A percentile compares a stretch with the other conserved stretches of the same genome.
Conservation (phyloP, 2,797 vertebrate genomes). For the Crocodylus rhombifer region DNA sequence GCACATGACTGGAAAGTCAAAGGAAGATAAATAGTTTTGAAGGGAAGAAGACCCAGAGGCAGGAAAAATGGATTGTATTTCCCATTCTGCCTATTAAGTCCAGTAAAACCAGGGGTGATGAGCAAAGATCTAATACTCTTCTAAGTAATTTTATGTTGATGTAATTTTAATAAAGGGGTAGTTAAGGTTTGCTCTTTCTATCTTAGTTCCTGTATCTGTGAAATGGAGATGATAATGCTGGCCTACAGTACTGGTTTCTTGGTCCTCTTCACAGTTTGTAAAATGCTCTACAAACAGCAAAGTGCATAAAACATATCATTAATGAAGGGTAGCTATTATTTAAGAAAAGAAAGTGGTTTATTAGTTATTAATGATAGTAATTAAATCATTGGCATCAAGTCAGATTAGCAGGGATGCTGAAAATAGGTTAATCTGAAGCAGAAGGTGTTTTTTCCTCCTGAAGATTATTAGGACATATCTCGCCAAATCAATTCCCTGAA, state of each 20-base stretch:
- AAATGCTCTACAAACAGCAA: background rate
- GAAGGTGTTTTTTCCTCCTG: too few relatives aligned
- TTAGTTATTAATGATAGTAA: too few relatives aligned
- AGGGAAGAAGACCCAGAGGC: background rate
- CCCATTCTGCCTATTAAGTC: background rate
- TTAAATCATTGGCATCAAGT: too few relatives aligned
- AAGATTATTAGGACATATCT: too few relatives aligned
- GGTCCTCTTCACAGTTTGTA: background rate
- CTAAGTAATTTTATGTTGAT: background rate
- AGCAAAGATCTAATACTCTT: background rate
- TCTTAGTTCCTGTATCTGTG: background rate
- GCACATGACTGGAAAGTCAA: background rate
- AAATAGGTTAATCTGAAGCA: too few relatives aligned
- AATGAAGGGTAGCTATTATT: too few relatives aligned
- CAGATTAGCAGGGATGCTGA: too few relatives aligned
- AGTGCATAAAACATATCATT: too few relatives aligned
- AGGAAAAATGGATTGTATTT: background rate
- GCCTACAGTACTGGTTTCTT: background rate
- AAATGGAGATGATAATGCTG: background rate
- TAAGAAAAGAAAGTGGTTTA: too few relatives aligned
- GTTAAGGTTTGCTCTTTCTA: background rate
- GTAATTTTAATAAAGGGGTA: background rate
- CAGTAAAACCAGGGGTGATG: background rate
- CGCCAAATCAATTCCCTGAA: too few relatives aligned
- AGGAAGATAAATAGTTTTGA: accelerated